These are phyloP conservation scores for Silurus asotus DNA, from an alignment of 2,113 vertebrate species.

Conservation along the genomic window DNA sequence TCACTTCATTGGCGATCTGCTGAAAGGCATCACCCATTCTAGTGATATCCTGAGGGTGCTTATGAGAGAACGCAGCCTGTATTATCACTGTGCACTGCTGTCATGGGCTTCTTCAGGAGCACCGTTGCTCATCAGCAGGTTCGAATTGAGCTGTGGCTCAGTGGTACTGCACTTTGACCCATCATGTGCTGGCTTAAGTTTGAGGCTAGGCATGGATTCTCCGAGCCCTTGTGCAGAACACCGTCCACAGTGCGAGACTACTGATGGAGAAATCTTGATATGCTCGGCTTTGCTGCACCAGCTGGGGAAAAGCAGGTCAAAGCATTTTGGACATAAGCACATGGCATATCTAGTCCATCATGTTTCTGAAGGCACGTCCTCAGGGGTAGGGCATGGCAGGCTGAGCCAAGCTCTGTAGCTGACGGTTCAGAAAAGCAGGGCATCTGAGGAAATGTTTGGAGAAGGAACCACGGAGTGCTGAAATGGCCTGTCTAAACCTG, in stretches of 20 bases:
- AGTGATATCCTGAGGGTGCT: slow-evolving; percentile 20
- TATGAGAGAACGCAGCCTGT: slow-evolving; percentile 31
- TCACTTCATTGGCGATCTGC: slow-evolving; percentile 49
- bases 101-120: neutral
- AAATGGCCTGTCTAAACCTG: slow-evolving; percentile 36
- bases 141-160: neutral
- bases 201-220: slow-evolving; percentile 6
- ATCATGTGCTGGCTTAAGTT: neutral
- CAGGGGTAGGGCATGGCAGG: neutral
- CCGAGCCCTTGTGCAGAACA: slow-evolving; percentile 51
- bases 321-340: slow-evolving; percentile 43
- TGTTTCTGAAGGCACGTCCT: slow-evolving; percentile 29
- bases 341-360: slow-evolving; percentile 41
- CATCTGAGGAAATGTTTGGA: neutral
- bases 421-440: slow-evolving; percentile 20
- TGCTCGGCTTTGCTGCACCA: slow-evolving; percentile 35
- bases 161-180: neutral
- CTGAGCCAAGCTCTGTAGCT: slow-evolving; percentile 19
- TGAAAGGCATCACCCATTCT: slow-evolving; percentile 11
- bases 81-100: neutral
- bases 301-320: slow-evolving; percentile 46
- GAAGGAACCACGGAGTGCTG: neutral
- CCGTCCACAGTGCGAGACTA: slow-evolving; percentile 57
- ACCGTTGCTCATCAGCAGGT: neutral
- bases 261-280: slow-evolving; percentile 59